Percentiles rank a stretch among this genome's conserved stretches.
These are phyloP conservation scores for Amazona finschi DNA, from an alignment of 2,797 vertebrate species.

Conservation along the genomic window DNA sequence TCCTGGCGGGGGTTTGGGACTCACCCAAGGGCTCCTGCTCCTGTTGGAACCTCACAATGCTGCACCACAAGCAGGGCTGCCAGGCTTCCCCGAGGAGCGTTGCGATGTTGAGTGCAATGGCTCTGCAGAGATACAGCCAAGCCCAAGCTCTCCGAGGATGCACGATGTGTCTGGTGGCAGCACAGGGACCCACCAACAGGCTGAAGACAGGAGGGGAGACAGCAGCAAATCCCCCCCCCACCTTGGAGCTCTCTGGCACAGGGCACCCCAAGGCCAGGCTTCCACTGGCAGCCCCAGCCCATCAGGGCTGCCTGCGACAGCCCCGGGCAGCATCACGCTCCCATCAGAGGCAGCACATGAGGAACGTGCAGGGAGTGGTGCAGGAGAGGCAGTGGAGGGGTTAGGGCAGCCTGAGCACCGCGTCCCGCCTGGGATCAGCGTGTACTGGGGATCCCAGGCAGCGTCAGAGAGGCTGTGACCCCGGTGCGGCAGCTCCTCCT, in stretches of 20 bases:
- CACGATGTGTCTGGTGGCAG: background rate
- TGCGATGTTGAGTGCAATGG: background rate
- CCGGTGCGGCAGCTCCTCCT: background rate
- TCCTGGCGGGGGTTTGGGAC: background rate
- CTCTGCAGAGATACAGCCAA: background rate
- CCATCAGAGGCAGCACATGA: background rate
- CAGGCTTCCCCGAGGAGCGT: background rate
- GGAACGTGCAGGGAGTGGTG: rapidly evolving
- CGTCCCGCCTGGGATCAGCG: background rate
- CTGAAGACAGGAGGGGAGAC: background rate
- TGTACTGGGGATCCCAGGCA: background rate
- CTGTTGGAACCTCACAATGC: rapidly evolving
- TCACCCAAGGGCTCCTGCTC: background rate
- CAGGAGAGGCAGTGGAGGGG: rapidly evolving
- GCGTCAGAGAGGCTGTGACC: background rate
- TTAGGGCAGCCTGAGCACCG: background rate
- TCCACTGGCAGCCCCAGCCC: background rate
- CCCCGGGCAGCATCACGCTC: background rate
- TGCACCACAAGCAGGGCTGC: background rate
- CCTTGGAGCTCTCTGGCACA: background rate
- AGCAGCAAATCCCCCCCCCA: background rate
- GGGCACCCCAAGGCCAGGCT: background rate
- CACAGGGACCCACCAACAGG: rapidly evolving
- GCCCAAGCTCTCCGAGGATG: background rate
- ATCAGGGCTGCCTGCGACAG: background rate